phyloP scores from a whole-genome alignment of 2,888 invertebrate species.

The Yponomeuta sedellus region DNA sequence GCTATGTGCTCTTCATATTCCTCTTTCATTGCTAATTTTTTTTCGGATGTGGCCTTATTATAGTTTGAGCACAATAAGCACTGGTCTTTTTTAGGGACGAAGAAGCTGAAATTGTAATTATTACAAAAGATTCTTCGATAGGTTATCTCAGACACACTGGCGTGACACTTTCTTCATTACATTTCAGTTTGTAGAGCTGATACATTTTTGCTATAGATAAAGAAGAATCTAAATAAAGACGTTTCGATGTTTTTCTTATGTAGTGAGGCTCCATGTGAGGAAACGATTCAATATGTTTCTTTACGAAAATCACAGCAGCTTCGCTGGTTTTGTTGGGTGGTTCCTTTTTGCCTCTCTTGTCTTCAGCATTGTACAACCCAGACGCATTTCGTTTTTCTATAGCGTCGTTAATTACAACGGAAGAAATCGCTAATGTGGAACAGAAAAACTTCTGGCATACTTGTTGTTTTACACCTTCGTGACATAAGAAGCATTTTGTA shows the following conservation, averaged over 20 bases:
- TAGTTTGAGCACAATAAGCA: too few species aligned
- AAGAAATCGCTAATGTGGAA: background rate
- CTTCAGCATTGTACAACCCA: background rate
- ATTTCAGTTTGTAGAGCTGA: background rate
- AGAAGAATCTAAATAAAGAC: background rate
- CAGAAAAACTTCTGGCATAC: conserved; percentile 4
- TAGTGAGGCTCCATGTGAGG: conserved; percentile 1
- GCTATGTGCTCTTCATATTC: too few species aligned
- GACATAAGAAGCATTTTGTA: background rate
- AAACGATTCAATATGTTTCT: conserved; percentile 3
- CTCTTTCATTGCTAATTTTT: too few species aligned
- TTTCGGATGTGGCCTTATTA: too few species aligned
- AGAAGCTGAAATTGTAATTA: background rate
- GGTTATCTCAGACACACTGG: background rate
- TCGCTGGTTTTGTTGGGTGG: conserved; percentile 5
- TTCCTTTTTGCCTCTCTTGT: conserved; percentile 1
- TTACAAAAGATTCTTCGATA: conserved; percentile 8
- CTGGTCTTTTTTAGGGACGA: background rate
- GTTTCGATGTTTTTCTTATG: background rate
- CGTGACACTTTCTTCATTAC: background rate
- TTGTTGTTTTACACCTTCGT: background rate
- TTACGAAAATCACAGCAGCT: background rate
- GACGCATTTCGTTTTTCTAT: background rate
- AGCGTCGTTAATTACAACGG: background rate
- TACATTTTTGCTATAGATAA: conserved; percentile 1